These are phyloP conservation scores for Protobothrops flavoviridis DNA, from an alignment of 2,113 vertebrate species.

Conservation along the genomic window DNA sequence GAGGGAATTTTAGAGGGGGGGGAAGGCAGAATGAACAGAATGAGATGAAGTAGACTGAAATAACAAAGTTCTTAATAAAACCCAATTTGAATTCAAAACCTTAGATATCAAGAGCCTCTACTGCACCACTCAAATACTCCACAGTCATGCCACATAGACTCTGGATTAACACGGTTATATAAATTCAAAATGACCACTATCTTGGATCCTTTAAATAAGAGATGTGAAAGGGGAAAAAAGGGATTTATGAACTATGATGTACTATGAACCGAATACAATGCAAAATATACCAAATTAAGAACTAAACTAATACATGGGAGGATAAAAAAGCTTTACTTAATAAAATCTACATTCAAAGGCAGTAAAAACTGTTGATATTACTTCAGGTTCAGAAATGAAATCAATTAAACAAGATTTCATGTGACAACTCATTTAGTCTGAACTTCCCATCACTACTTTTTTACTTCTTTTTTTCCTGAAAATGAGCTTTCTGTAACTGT, in stretches of 20 bases:
- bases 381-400: not conserved
- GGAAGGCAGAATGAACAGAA: not conserved
- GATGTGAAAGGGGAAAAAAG: not conserved
- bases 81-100: not conserved
- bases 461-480: not conserved
- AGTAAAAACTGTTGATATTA: not conserved
- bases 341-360: not conserved
- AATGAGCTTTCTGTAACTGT: not conserved
- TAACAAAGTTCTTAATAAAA: not conserved
- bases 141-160: not conserved
- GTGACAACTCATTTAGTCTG: not conserved
- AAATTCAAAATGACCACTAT: not conserved
- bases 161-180: not conserved
- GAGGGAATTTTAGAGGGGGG: not conserved
- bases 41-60: not conserved
- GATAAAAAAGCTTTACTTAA: not conserved
- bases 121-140: not conserved
- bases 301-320: not conserved
- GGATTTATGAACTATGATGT: not conserved
- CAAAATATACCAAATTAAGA: not conserved
- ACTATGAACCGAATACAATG: not conserved
- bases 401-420: not conserved
- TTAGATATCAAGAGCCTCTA: not conserved
- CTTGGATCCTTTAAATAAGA: not conserved
- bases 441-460: not conserved